phyloP scores from a whole-genome alignment of 2,888 invertebrate genomes.

The Tipula helvola region DNA sequence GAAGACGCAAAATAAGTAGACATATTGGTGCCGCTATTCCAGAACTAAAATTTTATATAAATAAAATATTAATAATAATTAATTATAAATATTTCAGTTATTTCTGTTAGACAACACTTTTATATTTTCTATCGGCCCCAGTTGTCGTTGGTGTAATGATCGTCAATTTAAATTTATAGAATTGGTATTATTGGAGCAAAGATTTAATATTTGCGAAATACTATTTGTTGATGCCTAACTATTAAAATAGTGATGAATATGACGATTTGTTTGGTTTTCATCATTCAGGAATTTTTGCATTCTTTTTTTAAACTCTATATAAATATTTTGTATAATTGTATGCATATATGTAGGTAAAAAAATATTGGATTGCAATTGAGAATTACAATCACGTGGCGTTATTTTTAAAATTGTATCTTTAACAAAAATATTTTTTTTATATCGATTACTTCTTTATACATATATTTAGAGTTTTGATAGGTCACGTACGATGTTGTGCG shows the following conservation, averaged over 20 bases:
- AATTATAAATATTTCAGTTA: conserved; percentile 4
- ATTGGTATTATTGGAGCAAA: background rate
- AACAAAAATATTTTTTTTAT: background rate
- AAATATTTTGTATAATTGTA: background rate
- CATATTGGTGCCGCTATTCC: conserved; percentile 11
- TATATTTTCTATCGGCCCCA: background rate
- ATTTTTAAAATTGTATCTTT: too few species aligned
- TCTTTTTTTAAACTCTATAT: background rate
- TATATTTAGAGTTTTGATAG: background rate
- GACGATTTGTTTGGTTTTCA: background rate
- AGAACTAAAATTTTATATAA: background rate
- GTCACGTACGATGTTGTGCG: background rate
- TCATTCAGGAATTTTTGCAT: background rate
- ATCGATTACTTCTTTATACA: background rate
- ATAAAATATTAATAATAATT: conserved; percentile 7
- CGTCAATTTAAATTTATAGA: background rate
- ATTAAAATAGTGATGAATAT: background rate
- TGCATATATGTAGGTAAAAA: background rate
- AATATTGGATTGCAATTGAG: background rate
- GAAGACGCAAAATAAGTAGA: conserved; percentile 8
- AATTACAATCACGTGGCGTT: background rate
- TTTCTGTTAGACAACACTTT: background rate
- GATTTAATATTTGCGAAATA: background rate
- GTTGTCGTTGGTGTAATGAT: background rate
- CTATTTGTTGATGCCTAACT: background rate